Evolutionary conservation across 2,888 invertebrate species (phyloP), one percentile per base, ranked within the genome.

Genomic region (Caenorhabditis sp.): DNA sequence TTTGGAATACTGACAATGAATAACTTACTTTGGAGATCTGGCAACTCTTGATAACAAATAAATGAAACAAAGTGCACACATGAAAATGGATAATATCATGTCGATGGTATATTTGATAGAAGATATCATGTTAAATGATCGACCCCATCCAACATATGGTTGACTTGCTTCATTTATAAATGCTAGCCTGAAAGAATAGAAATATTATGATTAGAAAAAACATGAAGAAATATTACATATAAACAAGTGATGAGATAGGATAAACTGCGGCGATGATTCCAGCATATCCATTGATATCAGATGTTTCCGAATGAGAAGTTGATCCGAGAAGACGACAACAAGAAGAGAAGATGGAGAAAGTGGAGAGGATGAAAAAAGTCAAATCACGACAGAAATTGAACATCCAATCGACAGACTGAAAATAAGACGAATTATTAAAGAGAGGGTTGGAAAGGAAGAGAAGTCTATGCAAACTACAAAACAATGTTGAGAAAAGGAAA

Each of bases 331-430:
- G 66, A 31, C 67, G 59, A 60, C 66, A 72, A 54, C 82, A 83
- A 2, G 79, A 79, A 1, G 77, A 64, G 26, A 74, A 71, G 0
- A 83, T 75, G 1, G 80, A 78, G 12, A 83, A 64, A 5, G 69
- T 59, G 52, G 76, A 70, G 59, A 70, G 61, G 23, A 77, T 50
- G 31, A 82, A 72, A 7, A 81, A 64, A 54, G 68, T 53, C 43
- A 78, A 63, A n/a, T 83, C 83, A 12, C 83, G 81, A 20, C 76
- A 69, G 21, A 82, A 75, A 38, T 78, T 80, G 77, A 83, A 83
- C 10, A 82, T 64, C 27, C 74, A 72, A 49, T 82, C 80, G 26
- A 70, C 70, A 12, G 67, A 72, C 75, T 78, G 59, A 31, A 76
- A 58, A 20, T 7, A 50, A n/a, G 1, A 26, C 10, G 10, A 21